These are phyloP conservation scores for Vireo griseus DNA, from an alignment of 2,797 vertebrate species.

Conservation along the genomic window DNA sequence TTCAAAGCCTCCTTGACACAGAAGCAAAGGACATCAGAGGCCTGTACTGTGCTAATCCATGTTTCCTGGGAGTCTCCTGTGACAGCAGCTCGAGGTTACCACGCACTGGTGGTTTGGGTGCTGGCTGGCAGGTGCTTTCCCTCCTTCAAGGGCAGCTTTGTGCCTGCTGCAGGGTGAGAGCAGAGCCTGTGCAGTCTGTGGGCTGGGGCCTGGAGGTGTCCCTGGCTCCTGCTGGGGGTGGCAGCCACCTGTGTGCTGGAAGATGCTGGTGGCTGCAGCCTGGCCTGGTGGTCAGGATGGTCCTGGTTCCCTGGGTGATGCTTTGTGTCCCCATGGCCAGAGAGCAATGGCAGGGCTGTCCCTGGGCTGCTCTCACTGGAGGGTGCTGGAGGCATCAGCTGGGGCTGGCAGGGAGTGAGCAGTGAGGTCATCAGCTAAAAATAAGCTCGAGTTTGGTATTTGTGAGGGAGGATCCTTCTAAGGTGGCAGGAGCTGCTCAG, in stretches of 20 bases:
- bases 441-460: background rate
- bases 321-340: background rate
- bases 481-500: background rate
- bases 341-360: background rate
- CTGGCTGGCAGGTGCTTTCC: background rate
- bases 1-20: background rate
- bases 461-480: background rate
- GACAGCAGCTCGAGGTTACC: background rate
- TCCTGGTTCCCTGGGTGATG: no score
- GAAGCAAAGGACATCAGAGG: background rate
- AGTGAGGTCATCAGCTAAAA: background rate
- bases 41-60: background rate
- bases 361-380: background rate
- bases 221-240: background rate
- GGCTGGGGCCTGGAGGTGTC: background rate
- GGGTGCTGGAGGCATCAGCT: background rate
- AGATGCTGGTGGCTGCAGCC: background rate
- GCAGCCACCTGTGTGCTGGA: background rate
- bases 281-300: rapidly evolving
- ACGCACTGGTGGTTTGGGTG: rapidly evolving
- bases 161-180: background rate
- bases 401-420: background rate
- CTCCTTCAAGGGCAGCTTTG: background rate
- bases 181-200: background rate
- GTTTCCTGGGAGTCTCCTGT: background rate